Base-by-base conservation (phyloP, 2,113 vertebrate genomes). In the Grammatotria lemairii region DNA sequence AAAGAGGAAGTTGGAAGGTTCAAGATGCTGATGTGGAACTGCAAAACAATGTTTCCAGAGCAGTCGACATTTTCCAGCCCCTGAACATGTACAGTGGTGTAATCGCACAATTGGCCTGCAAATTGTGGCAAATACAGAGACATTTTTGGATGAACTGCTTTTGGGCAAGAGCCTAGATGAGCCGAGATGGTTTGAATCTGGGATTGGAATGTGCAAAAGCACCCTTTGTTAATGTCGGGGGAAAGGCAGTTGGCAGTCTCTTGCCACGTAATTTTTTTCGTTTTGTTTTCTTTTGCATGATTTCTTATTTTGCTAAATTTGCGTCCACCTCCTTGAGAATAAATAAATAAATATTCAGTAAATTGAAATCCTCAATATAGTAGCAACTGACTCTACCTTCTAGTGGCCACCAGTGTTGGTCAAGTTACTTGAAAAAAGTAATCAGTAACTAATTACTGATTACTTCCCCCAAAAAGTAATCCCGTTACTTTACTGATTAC, bases 191-290 rank as follows among this genome's bases (percentile, higher is more conserved):
- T 45, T 73, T 45, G 38, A 23, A 70, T 70, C 65, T 70, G 65
- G 12, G 12, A 45, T 73, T 7, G 4, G 38, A 70, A 26, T 23
- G 19, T 68, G 35, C 35, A 68, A 9, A 38, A 40, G 35, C 63
- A 21, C 11, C 23, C 11, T 40, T 63, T 11, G 9, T 63, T 63
- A 33, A 19, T 19, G 63, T 68, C 21, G 19, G 63, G 1, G 63
- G 19, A 4, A 13, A 8, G 5, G 2, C 19, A 38, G 35, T 21
- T 21, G 7, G 19, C 33, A 65, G 31, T 65, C 33, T 38, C 0
- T 38, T 68, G 11, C 33, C 33, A 13, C 0, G 0, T 8, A 38
- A 38, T 38, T 13, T 21, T 38, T 68, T 38, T 21, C 0, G 0
- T 31, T 60, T 60, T 4, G 26, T 65, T 65, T 65, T 38, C 0